A percentile compares a stretch with the other conserved stretches of the same genome.
Evolutionary conservation across 2,888 invertebrate genomes (phyloP).

Genomic region (Chaetogeoica ovagalla): DNA sequence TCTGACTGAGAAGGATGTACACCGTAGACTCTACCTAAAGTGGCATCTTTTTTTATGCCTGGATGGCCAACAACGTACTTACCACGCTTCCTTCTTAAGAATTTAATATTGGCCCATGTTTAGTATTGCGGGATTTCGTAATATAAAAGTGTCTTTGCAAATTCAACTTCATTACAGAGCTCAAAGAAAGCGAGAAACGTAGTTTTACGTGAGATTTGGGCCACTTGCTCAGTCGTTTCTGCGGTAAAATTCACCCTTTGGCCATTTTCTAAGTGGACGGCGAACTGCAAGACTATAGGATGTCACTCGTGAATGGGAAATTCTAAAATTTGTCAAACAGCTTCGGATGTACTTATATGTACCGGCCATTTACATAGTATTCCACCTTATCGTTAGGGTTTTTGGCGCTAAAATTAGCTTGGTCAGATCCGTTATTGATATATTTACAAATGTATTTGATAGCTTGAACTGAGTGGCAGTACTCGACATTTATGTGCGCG

Average conservation of each 20-base stretch:
- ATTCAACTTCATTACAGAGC: neutral
- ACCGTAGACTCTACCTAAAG: neutral
- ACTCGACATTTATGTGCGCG: too few relatives aligned
- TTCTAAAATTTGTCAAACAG: too few relatives aligned
- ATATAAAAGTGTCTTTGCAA: neutral
- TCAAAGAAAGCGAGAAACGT: neutral
- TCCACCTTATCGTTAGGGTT: too few relatives aligned
- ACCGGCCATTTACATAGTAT: neutral
- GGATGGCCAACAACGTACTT: neutral
- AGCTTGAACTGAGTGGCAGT: too few relatives aligned
- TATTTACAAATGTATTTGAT: too few relatives aligned
- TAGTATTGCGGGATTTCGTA: constrained; percentile 7
- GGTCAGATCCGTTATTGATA: too few relatives aligned
- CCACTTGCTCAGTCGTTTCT: neutral
- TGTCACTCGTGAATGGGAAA: too few relatives aligned
- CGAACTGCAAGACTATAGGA: neutral
- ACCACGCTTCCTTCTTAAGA: constrained; percentile 8
- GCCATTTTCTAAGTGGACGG: neutral
- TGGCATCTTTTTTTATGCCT: constrained; percentile 2
- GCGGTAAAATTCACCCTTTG: neutral
- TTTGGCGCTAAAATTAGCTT: too few relatives aligned
- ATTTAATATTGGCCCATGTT: constrained; percentile 5
- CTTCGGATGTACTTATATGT: too few relatives aligned
- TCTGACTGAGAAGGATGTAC: neutral
- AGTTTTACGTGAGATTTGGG: neutral